phyloP scores from a whole-genome alignment of 1,140 invertebrate genomes.

The Oreohelix idahoensis region DNA sequence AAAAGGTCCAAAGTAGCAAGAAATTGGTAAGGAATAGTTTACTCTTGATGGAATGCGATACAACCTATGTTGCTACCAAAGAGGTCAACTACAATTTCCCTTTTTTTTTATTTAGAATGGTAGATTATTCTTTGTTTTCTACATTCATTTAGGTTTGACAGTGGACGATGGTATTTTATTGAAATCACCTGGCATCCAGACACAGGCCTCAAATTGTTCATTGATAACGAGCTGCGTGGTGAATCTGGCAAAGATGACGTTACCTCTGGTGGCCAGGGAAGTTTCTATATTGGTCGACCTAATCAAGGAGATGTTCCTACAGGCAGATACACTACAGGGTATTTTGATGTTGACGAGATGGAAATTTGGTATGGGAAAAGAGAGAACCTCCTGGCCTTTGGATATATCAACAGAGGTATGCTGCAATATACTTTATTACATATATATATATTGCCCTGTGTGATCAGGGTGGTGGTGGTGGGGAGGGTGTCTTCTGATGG shows the following conservation, averaged over 20 bases:
- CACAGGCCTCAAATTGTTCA: conserved; percentile 65
- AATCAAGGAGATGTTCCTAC: conserved; percentile 55
- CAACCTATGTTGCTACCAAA: no score
- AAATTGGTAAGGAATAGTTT: no score
- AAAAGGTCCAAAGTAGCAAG: no score
- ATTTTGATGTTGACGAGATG: conserved; percentile 67
- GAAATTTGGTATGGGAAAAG: conserved; percentile 68
- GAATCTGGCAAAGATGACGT: conserved; percentile 42
- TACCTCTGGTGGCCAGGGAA: not conserved
- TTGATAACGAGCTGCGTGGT: conserved; percentile 59
- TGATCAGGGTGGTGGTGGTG: no score
- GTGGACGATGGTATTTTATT: conserved; percentile 66
- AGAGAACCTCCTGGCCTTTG: conserved; percentile 67
- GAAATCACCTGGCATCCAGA: conserved; percentile 70
- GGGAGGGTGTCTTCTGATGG: no score
- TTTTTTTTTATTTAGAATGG: not conserved
- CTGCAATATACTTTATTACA: not conserved
- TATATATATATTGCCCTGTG: no score
- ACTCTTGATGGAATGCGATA: no score
- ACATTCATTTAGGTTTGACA: conserved; percentile 34
- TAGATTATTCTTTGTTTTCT: not conserved
- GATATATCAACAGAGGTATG: conserved; percentile 68
- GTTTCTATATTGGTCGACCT: conserved; percentile 60
- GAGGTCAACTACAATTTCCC: not conserved
- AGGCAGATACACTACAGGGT: conserved; percentile 47